Percentiles rank a stretch among this genome's conserved stretches.
These are phyloP conservation scores for Vombatus ursinus DNA, from an alignment of 2,113 vertebrate species.

Conservation along the genomic window DNA sequence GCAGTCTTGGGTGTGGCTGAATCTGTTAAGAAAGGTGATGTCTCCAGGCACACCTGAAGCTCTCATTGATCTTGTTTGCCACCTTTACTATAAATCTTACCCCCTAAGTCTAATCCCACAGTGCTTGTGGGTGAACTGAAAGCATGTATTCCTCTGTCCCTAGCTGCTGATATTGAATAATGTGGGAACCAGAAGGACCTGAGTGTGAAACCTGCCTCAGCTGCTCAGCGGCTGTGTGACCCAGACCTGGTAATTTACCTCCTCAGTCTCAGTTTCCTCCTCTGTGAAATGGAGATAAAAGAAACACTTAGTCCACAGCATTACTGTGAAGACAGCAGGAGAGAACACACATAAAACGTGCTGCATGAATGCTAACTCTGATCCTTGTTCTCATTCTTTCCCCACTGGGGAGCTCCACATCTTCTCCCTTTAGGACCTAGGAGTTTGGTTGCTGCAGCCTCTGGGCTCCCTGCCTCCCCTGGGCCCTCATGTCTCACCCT, in stretches of 20 bases:
- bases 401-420: not conserved
- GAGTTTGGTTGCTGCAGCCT: not conserved
- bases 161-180: not conserved
- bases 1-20: too few species aligned
- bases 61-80: not conserved
- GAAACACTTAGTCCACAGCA: not conserved
- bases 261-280: not conserved
- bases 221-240: not conserved
- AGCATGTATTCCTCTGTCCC: not conserved
- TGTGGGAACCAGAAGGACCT: not conserved
- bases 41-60: too few species aligned
- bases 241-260: too few species aligned
- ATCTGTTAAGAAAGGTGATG: too few species aligned
- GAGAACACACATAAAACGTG: not conserved
- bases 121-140: not conserved
- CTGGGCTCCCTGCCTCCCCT: not conserved
- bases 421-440: not conserved
- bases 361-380: not conserved
- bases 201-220: not conserved
- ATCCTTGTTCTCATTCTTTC: not conserved
- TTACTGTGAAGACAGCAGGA: not conserved
- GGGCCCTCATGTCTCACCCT: not conserved
- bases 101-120: not conserved
- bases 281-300: not conserved
- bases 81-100: not conserved